Percentiles rank a stretch among this genome's conserved stretches.
phyloP scores from a whole-genome alignment of 2,797 vertebrate species.

The Sebastes miniatus region DNA sequence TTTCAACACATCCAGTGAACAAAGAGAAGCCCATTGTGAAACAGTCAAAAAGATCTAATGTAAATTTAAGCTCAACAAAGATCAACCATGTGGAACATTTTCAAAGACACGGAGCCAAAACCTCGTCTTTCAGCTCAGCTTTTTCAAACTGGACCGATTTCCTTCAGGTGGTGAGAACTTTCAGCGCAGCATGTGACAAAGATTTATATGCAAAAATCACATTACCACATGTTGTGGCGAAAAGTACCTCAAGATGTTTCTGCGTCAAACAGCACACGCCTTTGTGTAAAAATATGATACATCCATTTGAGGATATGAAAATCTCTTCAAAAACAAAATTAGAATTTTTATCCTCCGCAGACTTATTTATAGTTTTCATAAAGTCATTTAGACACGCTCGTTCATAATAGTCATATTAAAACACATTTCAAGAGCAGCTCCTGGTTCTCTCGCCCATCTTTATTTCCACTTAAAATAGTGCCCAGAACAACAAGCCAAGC shows the following conservation, averaged over 20 bases:
- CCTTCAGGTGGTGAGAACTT: conserved; percentile 39
- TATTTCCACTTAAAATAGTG: conserved; percentile 6
- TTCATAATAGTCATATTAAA: conserved; percentile 11
- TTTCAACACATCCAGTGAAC: conserved; percentile 20
- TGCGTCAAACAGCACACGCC: conserved; percentile 31
- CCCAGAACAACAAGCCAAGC: conserved; percentile 13
- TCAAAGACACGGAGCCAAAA: background rate
- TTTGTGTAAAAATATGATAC: conserved; percentile 26
- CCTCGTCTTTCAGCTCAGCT: background rate
- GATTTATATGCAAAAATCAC: conserved; percentile 47
- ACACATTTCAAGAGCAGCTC: background rate
- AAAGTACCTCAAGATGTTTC: conserved; percentile 47
- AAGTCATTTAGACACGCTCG: background rate
- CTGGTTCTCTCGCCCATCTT: background rate
- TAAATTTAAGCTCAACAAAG: conserved; percentile 16
- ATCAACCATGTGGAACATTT: conserved; percentile 9
- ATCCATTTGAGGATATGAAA: conserved; percentile 24
- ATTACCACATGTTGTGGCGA: conserved; percentile 54
- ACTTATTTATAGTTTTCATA: conserved; percentile 7
- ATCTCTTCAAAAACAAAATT: background rate
- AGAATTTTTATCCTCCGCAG: background rate
- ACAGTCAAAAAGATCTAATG: background rate
- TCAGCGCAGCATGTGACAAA: conserved; percentile 39
- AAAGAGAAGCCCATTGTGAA: background rate
- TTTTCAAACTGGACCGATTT: conserved; percentile 16